These are phyloP conservation scores for Caerostris darwini DNA, from an alignment of 1,140 invertebrate genomes.

Conservation along the genomic window DNA sequence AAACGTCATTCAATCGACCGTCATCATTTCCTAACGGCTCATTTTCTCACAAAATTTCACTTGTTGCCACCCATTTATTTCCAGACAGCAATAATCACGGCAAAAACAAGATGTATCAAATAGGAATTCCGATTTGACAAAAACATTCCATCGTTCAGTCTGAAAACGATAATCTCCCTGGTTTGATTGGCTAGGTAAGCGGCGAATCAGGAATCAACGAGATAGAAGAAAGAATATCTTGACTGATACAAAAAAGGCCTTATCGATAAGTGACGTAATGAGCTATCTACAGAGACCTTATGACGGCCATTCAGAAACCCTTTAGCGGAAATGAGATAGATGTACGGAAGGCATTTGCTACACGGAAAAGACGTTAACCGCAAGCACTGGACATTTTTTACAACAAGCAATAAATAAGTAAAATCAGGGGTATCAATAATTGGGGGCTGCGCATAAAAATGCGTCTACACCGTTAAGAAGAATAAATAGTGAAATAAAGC, in stretches of 20 bases:
- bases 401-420: conserved; percentile 54
- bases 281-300: not conserved
- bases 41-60: no score
- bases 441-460: not conserved
- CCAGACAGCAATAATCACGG: no score
- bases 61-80: no score
- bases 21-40: no score
- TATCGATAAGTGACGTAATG: conserved; percentile 56
- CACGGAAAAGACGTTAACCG: conserved; percentile 14
- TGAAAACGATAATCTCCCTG: not conserved
- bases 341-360: conserved; percentile 18
- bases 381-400: conserved; percentile 60
- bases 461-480: not conserved
- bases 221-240: not conserved
- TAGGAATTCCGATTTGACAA: no score
- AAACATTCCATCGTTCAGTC: no score
- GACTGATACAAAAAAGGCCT: conserved; percentile 28
- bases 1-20: no score
- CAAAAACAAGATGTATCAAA: no score
- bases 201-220: not conserved
- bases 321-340: conserved; percentile 58
- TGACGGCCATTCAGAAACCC: conserved; percentile 15
- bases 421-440: conserved; percentile 23
- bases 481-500: not conserved
- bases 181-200: not conserved